These are phyloP conservation scores for Acrocephalus kingi DNA, from an alignment of 2,113 vertebrate species.

Conservation along the genomic window DNA sequence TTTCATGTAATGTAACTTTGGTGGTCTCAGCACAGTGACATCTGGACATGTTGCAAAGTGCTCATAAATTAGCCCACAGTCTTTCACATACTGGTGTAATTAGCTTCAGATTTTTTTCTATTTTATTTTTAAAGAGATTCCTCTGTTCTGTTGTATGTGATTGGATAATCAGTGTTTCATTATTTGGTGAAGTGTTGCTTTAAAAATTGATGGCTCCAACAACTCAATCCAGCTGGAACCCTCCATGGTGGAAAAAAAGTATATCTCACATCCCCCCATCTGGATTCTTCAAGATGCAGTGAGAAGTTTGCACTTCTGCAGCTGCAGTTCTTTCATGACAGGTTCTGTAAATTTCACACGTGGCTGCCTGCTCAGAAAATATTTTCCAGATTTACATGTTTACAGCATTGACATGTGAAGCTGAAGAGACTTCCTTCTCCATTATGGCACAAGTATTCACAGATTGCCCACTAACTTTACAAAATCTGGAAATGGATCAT, in stretches of 20 bases:
- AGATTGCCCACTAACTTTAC: constrained; percentile 77
- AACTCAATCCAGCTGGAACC: constrained; percentile 62
- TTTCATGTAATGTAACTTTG: constrained; percentile 20
- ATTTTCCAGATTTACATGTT: constrained; percentile 85
- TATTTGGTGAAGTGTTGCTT: constrained; percentile 49
- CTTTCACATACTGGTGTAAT: constrained; percentile 21
- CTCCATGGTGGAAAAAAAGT: not conserved
- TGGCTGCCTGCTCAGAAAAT: constrained; percentile 83
- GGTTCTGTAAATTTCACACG: constrained; percentile 88
- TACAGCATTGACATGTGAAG: constrained; percentile 78
- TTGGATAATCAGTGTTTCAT: constrained; percentile 52
- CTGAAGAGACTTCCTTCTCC: constrained; percentile 74
- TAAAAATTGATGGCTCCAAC: constrained; percentile 40
- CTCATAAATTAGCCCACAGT: constrained; percentile 34
- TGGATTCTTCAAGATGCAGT: constrained; percentile 74
- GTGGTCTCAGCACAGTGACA: constrained; percentile 55
- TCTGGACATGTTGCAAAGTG: constrained; percentile 9
- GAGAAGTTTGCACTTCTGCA: constrained; percentile 78
- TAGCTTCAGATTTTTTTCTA: constrained; percentile 12
- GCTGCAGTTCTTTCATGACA: constrained; percentile 83
- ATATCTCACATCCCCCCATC: constrained; percentile 67
- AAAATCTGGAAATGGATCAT: constrained; percentile 81
- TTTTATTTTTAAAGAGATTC: constrained; percentile 40
- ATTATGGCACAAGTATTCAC: constrained; percentile 66
- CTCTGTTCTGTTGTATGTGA: constrained; percentile 40